A percentile compares a stretch with the other conserved stretches of the same genome.
These are phyloP conservation scores for Geotria australis DNA, from an alignment of 2,797 vertebrate genomes.

Conservation along the genomic window DNA sequence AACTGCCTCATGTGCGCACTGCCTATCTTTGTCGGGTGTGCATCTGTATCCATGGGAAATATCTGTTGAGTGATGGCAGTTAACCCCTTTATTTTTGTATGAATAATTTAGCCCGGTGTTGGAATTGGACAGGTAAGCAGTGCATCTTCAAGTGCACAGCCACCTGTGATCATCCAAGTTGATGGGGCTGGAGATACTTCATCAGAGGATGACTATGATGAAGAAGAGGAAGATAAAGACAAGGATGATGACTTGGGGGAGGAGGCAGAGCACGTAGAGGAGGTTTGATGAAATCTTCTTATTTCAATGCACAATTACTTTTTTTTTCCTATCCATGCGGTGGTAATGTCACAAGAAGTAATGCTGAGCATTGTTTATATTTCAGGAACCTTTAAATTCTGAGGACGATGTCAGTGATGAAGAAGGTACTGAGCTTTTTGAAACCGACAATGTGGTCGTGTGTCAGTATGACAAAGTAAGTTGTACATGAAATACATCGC, in stretches of 20 bases:
- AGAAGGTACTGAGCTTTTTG: conserved; percentile 84
- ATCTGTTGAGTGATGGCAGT: too few relatives aligned
- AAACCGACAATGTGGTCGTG: conserved; percentile 94
- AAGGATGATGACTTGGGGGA: not conserved
- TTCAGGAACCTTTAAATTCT: conserved; percentile 77
- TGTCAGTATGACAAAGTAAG: conserved; percentile 94
- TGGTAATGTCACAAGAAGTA: too few relatives aligned
- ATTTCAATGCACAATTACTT: too few relatives aligned
- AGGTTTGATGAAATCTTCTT: not conserved
- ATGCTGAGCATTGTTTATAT: too few relatives aligned
- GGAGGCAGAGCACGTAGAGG: not conserved
- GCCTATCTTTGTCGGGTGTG: too few relatives aligned
- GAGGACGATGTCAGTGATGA: conserved; percentile 85
- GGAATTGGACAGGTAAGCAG: too few relatives aligned
- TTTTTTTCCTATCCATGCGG: too few relatives aligned
- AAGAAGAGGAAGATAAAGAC: not conserved
- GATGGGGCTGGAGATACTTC: not conserved
- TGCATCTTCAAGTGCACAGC: not conserved
- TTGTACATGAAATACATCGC: too few relatives aligned
- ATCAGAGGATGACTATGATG: not conserved
- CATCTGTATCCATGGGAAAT: too few relatives aligned
- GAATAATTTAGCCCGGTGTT: too few relatives aligned
- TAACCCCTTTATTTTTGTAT: too few relatives aligned
- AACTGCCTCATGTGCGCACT: too few relatives aligned
- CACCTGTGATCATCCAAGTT: not conserved